Evolutionary conservation across 2,113 vertebrate genomes (phyloP).

Genomic region (Vulpes lagopus): DNA sequence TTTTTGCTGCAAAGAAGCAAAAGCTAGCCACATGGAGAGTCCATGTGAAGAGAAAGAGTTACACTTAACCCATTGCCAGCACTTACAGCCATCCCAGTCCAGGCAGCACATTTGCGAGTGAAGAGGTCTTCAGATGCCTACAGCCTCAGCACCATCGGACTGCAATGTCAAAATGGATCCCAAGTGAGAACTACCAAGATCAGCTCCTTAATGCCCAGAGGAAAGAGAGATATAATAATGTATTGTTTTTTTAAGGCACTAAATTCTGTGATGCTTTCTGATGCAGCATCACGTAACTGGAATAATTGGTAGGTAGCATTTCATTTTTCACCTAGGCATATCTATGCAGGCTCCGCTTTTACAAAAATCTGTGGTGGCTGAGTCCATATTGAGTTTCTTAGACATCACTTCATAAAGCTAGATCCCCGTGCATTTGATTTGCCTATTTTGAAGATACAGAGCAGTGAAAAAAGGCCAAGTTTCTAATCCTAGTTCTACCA

Average conservation of each 20-base stretch:
- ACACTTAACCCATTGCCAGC: accelerated
- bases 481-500: not conserved
- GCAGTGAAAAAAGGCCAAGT: not conserved
- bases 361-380: not conserved
- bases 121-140: not conserved
- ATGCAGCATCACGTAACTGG: not conserved
- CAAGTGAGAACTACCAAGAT: not conserved
- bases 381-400: not conserved
- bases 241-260: not conserved
- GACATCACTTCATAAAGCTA: not conserved
- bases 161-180: not conserved
- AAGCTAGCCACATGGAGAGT: not conserved
- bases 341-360: not conserved
- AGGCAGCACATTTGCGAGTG: not conserved
- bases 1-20: not conserved
- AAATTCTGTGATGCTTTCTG: not conserved
- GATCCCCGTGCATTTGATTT: not conserved
- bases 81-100: not conserved
- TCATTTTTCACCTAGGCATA: not conserved
- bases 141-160: no score
- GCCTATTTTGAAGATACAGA: not conserved
- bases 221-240: not conserved
- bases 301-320: not conserved
- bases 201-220: not conserved
- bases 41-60: not conserved